Base-by-base conservation (phyloP, 2,888 invertebrate genomes). In the Drosophila neotestacea region DNA sequence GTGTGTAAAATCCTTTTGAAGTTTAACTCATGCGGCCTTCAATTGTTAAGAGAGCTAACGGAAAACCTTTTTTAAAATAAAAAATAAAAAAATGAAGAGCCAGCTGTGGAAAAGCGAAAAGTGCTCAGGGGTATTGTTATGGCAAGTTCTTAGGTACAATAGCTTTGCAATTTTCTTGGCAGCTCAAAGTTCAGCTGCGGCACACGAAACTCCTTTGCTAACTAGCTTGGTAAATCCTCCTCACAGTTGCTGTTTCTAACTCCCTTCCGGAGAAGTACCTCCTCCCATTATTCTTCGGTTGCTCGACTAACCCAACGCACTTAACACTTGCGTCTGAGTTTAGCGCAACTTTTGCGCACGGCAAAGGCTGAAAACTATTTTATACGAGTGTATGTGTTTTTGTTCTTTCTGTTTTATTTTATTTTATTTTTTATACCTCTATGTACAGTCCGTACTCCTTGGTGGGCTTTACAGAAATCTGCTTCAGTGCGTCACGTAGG, bases 401-500 rank as follows among this genome's bases (percentile, higher is more conserved):
- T 47, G 28, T 68, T 59, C 63, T 38, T 54, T 22, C 48, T 50
- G 9, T 11, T 28, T 9, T 42, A 11, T 47, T 11, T 58, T 13
- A 63, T 16, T 54, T 41, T 28, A 44, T 63, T 42, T 50, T 65
- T 30, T 59, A 70, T 63, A 39, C 7, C 36, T 38, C 51, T 67
- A 65, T 54, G 58, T 72, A 48, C 52, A 56, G 51, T 11, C n/a
- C 55, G 55, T 52, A 67, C 32, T 55, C 39, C 77, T 77, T 32
- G 54, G 42, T 48, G 54, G 65, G 46, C 61, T 52, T 69, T 67
- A 61, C 51, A 70, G 71, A 86, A 86, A 85, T 88, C 85, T 85
- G 80, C 85, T 81, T 76, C 86, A 83, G 86, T 89, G 82, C 87
- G 85, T 90, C 90, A 91, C 91, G 90, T 91, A 90, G 90, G 91